Evolutionary conservation across 2,113 vertebrate species (phyloP).

Genomic region (Balaenoptera acutorostrata): DNA sequence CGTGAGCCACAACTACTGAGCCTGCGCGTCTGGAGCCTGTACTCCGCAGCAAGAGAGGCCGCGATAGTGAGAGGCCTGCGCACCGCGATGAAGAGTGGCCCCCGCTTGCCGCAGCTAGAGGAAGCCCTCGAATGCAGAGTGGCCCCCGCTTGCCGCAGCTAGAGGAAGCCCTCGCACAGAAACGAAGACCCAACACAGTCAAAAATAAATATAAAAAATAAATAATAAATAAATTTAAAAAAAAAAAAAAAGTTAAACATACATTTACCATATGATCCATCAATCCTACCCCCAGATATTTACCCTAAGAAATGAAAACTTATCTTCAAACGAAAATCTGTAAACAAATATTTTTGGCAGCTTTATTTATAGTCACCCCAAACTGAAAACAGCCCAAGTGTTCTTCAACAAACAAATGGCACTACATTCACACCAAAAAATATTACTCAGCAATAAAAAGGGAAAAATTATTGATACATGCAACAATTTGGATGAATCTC

Average conservation of each 20-base stretch:
- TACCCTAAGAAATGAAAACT: background rate
- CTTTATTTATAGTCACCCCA: background rate
- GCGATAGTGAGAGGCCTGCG: too few relatives aligned
- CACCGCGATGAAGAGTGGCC: too few relatives aligned
- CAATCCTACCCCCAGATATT: background rate
- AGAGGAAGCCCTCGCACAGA: too few relatives aligned
- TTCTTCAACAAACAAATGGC: background rate
- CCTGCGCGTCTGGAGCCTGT: too few relatives aligned
- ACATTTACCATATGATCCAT: background rate
- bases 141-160: too few relatives aligned
- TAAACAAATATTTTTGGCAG: background rate
- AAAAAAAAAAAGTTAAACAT: background rate
- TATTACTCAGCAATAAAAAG: background rate
- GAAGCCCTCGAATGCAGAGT: too few relatives aligned
- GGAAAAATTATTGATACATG: background rate
- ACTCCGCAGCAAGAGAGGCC: too few relatives aligned
- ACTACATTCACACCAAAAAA: background rate
- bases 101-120: too few relatives aligned
- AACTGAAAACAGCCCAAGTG: background rate
- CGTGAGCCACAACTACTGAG: too few relatives aligned
- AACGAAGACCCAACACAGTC: too few relatives aligned
- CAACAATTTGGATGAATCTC: background rate
- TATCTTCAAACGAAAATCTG: background rate
- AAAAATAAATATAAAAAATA: too few relatives aligned
- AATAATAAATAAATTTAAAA: too few relatives aligned